Conservation (phyloP, 92 coral and sea anemone genomes). For the Pocillopora grandis region DNA sequence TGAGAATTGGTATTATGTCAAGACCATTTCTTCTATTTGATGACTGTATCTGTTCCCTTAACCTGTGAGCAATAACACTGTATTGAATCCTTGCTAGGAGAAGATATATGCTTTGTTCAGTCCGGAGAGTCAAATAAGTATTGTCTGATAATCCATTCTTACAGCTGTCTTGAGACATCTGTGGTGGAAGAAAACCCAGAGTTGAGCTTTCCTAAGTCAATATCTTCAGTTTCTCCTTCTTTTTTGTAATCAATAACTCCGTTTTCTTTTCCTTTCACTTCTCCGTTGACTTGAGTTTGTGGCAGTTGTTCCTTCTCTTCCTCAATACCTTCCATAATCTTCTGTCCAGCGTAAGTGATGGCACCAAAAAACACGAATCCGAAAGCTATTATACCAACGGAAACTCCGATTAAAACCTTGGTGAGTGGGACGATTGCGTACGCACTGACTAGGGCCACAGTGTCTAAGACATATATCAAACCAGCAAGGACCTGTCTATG, state of each 20-base stretch:
- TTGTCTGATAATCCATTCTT: neutral
- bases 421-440: constrained; percentile 66
- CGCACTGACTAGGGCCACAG: constrained; percentile 77
- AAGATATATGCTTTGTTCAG: too few species aligned
- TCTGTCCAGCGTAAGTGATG: constrained; percentile 67
- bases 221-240: neutral
- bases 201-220: constrained; percentile 25
- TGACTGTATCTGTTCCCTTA: too few species aligned
- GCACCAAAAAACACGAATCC: constrained; percentile 74
- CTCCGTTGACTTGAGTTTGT: neutral
- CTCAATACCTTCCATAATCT: constrained; percentile 55
- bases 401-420: constrained; percentile 59
- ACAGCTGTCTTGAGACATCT: constrained; percentile 1
- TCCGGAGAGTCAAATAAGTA: too few species aligned
- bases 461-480: constrained; percentile 61
- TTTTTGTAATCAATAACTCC: neutral
- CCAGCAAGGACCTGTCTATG: constrained; percentile 81
- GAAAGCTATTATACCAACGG: constrained; percentile 62
- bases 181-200: neutral
- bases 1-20: too few species aligned
- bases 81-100: too few species aligned
- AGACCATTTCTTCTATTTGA: too few species aligned
- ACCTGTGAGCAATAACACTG: too few species aligned
- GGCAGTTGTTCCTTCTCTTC: constrained; percentile 20
- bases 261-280: neutral